phyloP scores from a whole-genome alignment of 2,113 vertebrate genomes.

The Misgurnus anguillicaudatus region DNA sequence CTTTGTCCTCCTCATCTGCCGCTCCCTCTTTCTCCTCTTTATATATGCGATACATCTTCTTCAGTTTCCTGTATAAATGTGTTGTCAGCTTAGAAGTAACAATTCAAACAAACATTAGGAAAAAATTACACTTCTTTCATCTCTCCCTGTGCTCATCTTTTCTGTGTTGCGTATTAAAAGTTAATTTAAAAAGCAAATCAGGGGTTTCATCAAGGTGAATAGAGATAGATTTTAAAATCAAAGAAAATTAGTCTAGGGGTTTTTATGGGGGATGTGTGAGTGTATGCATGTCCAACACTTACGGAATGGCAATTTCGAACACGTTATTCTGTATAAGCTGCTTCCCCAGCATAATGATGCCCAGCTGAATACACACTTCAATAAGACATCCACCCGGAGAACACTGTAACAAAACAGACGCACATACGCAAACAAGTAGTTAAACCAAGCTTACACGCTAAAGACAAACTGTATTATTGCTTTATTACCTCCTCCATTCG shows the following conservation, averaged over 20 bases:
- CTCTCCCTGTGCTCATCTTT: background rate
- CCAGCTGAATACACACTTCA: slow-evolving; percentile 95
- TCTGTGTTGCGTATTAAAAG: background rate
- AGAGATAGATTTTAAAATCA: background rate
- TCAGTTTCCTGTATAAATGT: slow-evolving; percentile 83
- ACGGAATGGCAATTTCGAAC: slow-evolving; percentile 97
- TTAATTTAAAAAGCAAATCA: slow-evolving; percentile 8
- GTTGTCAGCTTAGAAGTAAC: background rate
- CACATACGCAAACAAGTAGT: slow-evolving; percentile 29
- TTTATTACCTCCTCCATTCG: slow-evolving; percentile 90
- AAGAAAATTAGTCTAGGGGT: background rate
- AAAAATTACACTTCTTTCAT: background rate
- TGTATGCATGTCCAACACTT: slow-evolving; percentile 64
- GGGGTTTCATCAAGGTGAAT: background rate
- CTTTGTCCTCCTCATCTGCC: slow-evolving; percentile 66
- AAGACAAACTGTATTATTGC: background rate
- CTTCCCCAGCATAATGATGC: slow-evolving; percentile 99
- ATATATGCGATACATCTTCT: slow-evolving; percentile 90
- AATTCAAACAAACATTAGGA: background rate
- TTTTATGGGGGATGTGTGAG: slow-evolving; percentile 19
- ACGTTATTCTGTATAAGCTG: slow-evolving; percentile 98
- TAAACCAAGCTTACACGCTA: background rate
- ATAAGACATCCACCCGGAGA: slow-evolving; percentile 97
- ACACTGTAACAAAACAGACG: slow-evolving; percentile 75
- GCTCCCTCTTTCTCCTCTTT: slow-evolving; percentile 80